Evolutionary conservation across 2,113 vertebrate genomes (phyloP).

Genomic region (Aythya baeri): DNA sequence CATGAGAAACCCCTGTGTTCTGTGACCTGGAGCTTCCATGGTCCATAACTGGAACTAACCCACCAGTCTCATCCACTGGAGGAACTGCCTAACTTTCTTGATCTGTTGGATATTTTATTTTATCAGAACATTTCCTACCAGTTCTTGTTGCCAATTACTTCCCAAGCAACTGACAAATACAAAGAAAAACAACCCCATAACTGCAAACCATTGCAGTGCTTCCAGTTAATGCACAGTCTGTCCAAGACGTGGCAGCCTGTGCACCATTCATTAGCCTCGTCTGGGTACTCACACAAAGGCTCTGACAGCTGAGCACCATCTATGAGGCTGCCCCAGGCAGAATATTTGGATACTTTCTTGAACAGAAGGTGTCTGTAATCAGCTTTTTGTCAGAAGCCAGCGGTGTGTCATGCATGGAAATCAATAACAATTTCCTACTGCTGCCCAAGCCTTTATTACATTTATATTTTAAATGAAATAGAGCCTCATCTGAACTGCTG

Average conservation of each 20-base stretch:
- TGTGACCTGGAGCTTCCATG: not conserved
- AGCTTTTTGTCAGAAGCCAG: not conserved
- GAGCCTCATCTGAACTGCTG: not conserved
- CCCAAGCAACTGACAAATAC: not conserved
- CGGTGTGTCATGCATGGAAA: not conserved
- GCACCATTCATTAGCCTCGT: not conserved
- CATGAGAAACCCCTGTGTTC: rapidly evolving
- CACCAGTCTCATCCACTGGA: not conserved
- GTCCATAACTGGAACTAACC: not conserved
- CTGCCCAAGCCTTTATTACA: not conserved
- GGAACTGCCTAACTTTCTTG: not conserved
- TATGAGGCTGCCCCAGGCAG: not conserved
- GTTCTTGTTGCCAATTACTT: not conserved
- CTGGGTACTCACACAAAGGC: not conserved
- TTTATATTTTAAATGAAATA: not conserved
- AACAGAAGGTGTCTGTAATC: not conserved
- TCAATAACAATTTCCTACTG: not conserved
- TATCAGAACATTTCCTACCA: not conserved
- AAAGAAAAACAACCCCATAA: rapidly evolving
- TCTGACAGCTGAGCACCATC: not conserved
- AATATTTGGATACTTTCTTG: not conserved
- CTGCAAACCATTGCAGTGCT: not conserved
- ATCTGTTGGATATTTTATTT: not conserved
- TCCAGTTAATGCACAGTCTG: not conserved
- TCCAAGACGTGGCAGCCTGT: not conserved